Conservation (phyloP, 2,888 invertebrate genomes). For the Drosophila greeni region DNA sequence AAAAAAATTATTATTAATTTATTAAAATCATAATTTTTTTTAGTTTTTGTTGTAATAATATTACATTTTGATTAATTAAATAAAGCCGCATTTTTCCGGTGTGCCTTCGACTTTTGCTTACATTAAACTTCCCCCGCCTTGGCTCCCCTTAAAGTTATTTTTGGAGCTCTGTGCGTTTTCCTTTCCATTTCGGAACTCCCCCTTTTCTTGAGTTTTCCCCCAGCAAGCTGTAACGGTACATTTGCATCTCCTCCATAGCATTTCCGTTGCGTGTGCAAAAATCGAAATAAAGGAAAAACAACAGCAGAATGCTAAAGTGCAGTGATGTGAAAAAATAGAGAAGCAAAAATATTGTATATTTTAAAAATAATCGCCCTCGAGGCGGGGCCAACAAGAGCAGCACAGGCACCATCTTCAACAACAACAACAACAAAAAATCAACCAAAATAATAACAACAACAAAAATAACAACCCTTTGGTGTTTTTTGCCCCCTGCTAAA, state of each 20-base stretch:
- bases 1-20: too few species aligned
- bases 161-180: conserved; percentile 46
- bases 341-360: conserved; percentile 35
- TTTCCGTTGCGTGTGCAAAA: conserved; percentile 54
- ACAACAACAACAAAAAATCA: neutral
- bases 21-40: too few species aligned
- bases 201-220: conserved; percentile 18
- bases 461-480: conserved; percentile 15
- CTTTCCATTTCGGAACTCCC: conserved; percentile 34
- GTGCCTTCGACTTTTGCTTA: conserved; percentile 41
- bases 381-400: conserved; percentile 14
- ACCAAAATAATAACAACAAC: conserved; percentile 14
- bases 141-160: conserved; percentile 50
- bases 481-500: conserved; percentile 31
- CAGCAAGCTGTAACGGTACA: conserved; percentile 10
- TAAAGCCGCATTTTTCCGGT: conserved; percentile 7
- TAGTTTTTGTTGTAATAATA: too few species aligned
- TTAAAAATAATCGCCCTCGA: conserved; percentile 33
- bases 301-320: conserved; percentile 23
- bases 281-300: conserved; percentile 26
- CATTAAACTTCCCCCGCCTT: conserved; percentile 34
- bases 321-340: conserved; percentile 25
- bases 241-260: conserved; percentile 21
- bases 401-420: neutral
- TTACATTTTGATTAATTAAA: neutral